Evolutionary conservation across 2,113 vertebrate species (phyloP), one percentile per base, ranked within the genome.

Genomic region (Cryptotis parvus): DNA sequence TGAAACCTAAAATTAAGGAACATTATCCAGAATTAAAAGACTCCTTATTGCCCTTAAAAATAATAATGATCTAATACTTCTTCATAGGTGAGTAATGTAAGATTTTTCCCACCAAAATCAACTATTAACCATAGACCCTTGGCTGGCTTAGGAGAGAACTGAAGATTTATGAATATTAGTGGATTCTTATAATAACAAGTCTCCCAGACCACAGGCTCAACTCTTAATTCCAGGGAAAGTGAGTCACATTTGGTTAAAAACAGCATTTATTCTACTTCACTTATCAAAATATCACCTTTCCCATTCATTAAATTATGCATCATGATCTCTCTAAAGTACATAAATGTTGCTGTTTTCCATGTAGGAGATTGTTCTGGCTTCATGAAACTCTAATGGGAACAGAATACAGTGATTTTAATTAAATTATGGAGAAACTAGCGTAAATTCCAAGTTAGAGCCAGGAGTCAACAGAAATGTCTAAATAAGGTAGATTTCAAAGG

Each of bases 51-150:
- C 49, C 49, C n/a, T 75, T 35, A 31, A 45, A 92, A 87, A 83
- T 77, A 68, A 82, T 76, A 89, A 68, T 26, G 77, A 77, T 58
- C 35, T 61, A 77, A 74, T 29, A 90, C 58, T 68, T 84, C 33
- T 92, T 92, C 33, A 41, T 65, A 86, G n/a, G 26, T 87, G 74
- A 95, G 27, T 74, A 74, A 95, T 49, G 31, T 52, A 39, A n/a
- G 29, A 63, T 7, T 63, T 35, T 63, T 35, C 39, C 31, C 26
- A 29, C 92, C 74, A 43, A 89, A 91, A 88, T 68, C 70, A 93
- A 72, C 43, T 84, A 58, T 55, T 66, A 83, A 83, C 69, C 72
- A 79, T 39, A 79, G 77, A 55, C 11, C n/a, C 8, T 55, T 88
- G 76, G 55, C 45, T 92, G 41, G 4, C 74, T 39, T 80, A 49